These are phyloP conservation scores for Helicolenus hilgendorfi DNA, from an alignment of 2,797 vertebrate genomes.

Conservation along the genomic window DNA sequence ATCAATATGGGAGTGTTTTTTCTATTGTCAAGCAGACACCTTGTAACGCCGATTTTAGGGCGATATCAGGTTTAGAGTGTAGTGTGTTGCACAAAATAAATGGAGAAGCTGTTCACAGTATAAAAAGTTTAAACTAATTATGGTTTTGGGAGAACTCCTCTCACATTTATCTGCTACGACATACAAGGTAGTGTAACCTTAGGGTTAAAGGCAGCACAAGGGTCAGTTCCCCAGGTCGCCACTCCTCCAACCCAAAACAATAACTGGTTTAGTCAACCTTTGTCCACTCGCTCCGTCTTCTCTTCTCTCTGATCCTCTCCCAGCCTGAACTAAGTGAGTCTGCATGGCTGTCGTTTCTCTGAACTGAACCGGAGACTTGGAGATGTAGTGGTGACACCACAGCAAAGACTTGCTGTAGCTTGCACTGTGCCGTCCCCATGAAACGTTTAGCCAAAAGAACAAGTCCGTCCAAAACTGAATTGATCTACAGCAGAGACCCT, in stretches of 20 bases:
- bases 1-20: slow-evolving; percentile 4
- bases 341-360: no score
- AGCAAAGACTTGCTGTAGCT: background rate
- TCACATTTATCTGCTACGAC: no score
- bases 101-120: background rate
- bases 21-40: slow-evolving; percentile 13
- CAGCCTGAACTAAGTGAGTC: background rate
- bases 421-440: background rate
- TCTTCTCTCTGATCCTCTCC: background rate
- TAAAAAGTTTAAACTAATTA: background rate
- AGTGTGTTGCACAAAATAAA: background rate
- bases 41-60: background rate
- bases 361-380: background rate
- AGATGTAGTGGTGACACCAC: no score
- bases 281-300: background rate
- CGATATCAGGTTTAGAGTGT: background rate
- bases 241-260: background rate
- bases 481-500: background rate
- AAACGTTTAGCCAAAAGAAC: background rate
- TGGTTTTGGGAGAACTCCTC: background rate
- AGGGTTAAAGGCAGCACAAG: no score
- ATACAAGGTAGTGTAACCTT: no score
- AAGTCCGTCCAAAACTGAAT: background rate
- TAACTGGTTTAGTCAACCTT: background rate
- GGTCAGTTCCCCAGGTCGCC: no score